These are phyloP conservation scores for Augochlorella aurata DNA, from an alignment of 2,888 invertebrate genomes.

Conservation along the genomic window DNA sequence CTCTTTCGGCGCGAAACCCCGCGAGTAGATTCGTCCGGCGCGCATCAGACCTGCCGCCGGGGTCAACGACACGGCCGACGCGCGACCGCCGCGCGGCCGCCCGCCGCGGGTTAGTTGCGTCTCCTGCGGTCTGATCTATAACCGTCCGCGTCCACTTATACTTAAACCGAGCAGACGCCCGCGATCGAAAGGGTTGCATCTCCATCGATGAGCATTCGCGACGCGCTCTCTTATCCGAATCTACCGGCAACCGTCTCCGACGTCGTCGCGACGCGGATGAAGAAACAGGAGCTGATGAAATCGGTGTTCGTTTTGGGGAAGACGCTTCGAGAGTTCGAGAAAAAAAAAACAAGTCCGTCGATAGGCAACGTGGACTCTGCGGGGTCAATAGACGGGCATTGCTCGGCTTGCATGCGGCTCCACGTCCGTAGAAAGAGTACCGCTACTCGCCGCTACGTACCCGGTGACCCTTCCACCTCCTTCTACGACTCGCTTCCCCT, in stretches of 20 bases:
- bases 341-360: constrained; percentile 3
- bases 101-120: constrained; percentile 38
- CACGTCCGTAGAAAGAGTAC: constrained; percentile 78
- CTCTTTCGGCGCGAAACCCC: constrained; percentile 32
- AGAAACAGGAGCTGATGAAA: background rate
- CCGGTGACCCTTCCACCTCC: constrained; percentile 67
- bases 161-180: background rate
- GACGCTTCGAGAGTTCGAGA: constrained; percentile 15
- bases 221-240: background rate
- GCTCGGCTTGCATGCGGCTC: constrained; percentile 76
- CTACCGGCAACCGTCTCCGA: too few species aligned
- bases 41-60: constrained; percentile 35
- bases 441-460: constrained; percentile 79
- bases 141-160: constrained; percentile 21
- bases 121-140: constrained; percentile 59
- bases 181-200: background rate
- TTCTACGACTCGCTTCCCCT: constrained; percentile 48
- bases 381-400: constrained; percentile 80
- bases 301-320: background rate
- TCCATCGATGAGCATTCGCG: background rate
- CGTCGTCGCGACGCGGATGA: too few species aligned
- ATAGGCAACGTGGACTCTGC: constrained; percentile 57
- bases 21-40: constrained; percentile 45
- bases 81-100: constrained; percentile 5
- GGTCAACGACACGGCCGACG: constrained; percentile 60